Base-by-base conservation (phyloP, 2,797 vertebrate species). In the Micromesistius poutassou region DNA sequence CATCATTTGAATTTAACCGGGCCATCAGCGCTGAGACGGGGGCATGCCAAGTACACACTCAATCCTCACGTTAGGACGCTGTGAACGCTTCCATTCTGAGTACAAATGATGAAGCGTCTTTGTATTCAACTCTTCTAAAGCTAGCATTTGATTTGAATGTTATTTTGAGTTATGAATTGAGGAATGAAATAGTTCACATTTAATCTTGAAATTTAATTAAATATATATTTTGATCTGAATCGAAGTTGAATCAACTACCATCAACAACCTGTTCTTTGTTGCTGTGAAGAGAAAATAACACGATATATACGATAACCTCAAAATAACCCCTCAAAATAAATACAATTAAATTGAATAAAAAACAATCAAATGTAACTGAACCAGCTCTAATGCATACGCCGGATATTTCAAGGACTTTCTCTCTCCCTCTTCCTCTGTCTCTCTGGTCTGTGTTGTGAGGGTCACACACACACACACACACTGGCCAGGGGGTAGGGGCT, bases 1-100 rank as follows among this genome's bases (percentile, higher is more conserved):
- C 74, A 55, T 62, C 8, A 75, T 55, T 62, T 75, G 30, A 50
- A 62, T 62, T 55, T 75, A 62, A 35, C 40, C 4, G 9, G 72
- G 72, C 30, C 28, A 55, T 10, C 40, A 25, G 2, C 31, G 19
- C n/a, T 74, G 74, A 78, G 30, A 66, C 31, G 28, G 22, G n/a
- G 35, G 10, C 74, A 75, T 19, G 4, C 22, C 30, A 1, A 2
- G 38, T 8, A 46, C 25, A n/a, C 46, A 1, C 72, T 70, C 66
- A 71, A 73, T 73, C 1, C n/a, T 16, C 46, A 6, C 12, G 13
- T 33, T 31, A 50, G 42, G 13, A 50, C 4, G 42, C 14, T 5
- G 2, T 19, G 42, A 50, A 50, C 42, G 42, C 42, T 50, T 19
- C 1, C 2, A 50, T 50, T 50, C 4, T 13, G 13, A 16, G 42